Base-by-base conservation (phyloP, 2,797 vertebrate species). In the Rhinogobio ventralis region DNA sequence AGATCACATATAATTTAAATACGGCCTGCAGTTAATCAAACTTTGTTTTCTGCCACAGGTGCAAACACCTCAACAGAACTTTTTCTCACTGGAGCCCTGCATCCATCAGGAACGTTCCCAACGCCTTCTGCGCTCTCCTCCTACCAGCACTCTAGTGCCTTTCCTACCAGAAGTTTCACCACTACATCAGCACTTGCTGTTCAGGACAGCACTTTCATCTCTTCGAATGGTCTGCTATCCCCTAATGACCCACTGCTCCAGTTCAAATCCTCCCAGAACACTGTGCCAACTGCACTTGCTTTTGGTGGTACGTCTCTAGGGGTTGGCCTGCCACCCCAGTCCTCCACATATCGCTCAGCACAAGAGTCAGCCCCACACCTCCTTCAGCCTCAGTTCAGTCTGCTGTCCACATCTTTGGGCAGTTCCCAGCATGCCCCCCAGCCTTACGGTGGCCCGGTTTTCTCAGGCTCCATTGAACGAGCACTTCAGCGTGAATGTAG, bases 401-500 rank as follows among this genome's bases (percentile, higher is more conserved):
- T 99, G 85, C 95, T 99, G 89, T 93, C 97, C 90, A 95, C 97
- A 30, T 91, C 95, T 78, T 95, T 99, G 83, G 94, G 96, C 85
- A 91, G 95, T 90, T 86, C 96, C 91, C 98, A 99, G 86, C 95
- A 96, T 88, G 92, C 94, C 86, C 91, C 95, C 89, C 97, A 98
- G 93, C 93, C 96, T 13, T 99, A 97, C 19, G 96, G 95, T 91
- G 95, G 96, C 64, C 93, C 97, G 4, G 94, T 97, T 90, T 99
- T 99, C 91, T 96, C 98, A 84, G 95, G 96, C 95, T 97, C 97
- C 89, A 96, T 99, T 23, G 98, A 99, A 92, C 96, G 98, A 97
- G 97, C 97, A 92, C 97, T 99, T 95, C 98, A 99, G 94, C 95
- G 98, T 95, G 98, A 99, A 98, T 99, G 98, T 98, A 99, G 98